Evolutionary conservation across 2,888 invertebrate species (phyloP).

Genomic region (Craniophora ligustri): DNA sequence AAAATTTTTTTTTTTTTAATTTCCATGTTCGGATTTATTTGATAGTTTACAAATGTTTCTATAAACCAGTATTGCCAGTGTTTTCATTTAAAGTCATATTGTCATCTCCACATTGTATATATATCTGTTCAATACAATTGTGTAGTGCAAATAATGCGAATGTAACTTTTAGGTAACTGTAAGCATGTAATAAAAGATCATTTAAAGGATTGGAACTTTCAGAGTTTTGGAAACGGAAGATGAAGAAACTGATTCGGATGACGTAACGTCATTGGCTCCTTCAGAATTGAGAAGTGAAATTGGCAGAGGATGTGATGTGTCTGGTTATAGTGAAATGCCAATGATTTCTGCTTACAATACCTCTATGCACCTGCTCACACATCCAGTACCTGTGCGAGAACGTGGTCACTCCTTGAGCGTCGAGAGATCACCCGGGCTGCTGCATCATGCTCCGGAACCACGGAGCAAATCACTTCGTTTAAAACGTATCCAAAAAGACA

Average conservation of each 20-base stretch:
- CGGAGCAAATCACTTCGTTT: constrained; percentile 82
- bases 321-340: constrained; percentile 67
- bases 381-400: constrained; percentile 65
- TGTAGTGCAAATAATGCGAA: constrained; percentile 25
- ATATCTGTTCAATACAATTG: not conserved
- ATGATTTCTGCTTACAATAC: constrained; percentile 63
- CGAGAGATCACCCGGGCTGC: constrained; percentile 70
- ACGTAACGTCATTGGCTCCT: constrained; percentile 67
- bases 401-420: constrained; percentile 78
- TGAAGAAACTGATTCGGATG: constrained; percentile 67
- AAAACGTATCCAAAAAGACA: constrained; percentile 67
- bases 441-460: constrained; percentile 69
- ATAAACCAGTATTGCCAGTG: too few species aligned
- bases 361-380: constrained; percentile 56
- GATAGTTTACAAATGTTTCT: too few species aligned
- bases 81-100: too few species aligned
- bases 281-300: constrained; percentile 72
- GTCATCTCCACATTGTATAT: not conserved
- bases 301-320: constrained; percentile 60
- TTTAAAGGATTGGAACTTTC: constrained; percentile 44
- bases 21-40: too few species aligned
- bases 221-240: constrained; percentile 69
- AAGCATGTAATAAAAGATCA: not conserved
- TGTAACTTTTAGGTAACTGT: not conserved
- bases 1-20: too few species aligned